A percentile compares a stretch with the other conserved stretches of the same genome.
Conservation (phyloP, 2,888 invertebrate species). For the Parnassius mnemosyne region DNA sequence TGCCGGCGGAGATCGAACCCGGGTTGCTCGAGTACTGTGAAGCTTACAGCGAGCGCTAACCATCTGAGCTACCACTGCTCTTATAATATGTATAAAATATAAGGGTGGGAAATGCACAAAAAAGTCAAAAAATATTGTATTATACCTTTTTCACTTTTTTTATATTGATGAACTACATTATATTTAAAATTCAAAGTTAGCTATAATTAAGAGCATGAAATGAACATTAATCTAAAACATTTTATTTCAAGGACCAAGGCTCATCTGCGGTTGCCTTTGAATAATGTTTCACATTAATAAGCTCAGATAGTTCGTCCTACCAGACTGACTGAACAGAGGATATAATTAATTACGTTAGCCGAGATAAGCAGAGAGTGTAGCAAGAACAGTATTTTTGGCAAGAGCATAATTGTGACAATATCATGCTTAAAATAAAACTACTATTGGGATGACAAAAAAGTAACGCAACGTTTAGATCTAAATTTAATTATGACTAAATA, state of each 20-base stretch:
- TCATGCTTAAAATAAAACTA: neutral
- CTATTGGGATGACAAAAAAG: too few species aligned
- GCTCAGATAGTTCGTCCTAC: constrained; percentile 62
- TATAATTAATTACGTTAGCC: constrained; percentile 65
- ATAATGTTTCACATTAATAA: constrained; percentile 75
- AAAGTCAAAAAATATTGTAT: too few species aligned
- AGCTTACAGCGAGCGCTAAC: too few species aligned
- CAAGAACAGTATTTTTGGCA: constrained; percentile 60
- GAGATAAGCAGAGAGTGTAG: constrained; percentile 46
- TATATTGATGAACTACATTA: too few species aligned
- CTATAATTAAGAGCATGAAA: constrained; percentile 30
- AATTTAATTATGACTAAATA: too few species aligned
- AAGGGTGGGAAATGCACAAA: too few species aligned
- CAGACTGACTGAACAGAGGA: constrained; percentile 58
- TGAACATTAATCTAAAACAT: constrained; percentile 52
- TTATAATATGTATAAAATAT: too few species aligned
- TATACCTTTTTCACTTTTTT: too few species aligned
- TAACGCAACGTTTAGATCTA: too few species aligned
- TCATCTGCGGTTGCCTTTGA: constrained; percentile 71
- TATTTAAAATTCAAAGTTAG: neutral
- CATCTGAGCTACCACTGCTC: too few species aligned
- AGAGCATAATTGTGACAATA: constrained; percentile 31
- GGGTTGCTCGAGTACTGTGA: too few species aligned
- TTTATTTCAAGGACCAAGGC: constrained; percentile 57
- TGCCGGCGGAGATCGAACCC: too few species aligned